Percentiles rank a stretch among this genome's conserved stretches.
Evolutionary conservation across 2,888 invertebrate genomes (phyloP).

Genomic region (Hypercompe scribonia): DNA sequence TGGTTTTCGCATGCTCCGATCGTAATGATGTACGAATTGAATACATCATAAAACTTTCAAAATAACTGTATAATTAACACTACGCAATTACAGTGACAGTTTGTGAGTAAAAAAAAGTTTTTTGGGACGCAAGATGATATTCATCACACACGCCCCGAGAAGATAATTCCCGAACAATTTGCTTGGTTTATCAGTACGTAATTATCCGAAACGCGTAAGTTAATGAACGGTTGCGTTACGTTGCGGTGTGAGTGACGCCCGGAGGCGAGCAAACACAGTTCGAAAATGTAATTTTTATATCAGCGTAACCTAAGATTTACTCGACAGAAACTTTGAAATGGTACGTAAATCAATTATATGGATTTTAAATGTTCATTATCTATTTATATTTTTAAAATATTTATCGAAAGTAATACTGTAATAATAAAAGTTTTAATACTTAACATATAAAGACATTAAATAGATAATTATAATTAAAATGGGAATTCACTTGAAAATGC

Average conservation of each 20-base stretch:
- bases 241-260: conserved; percentile 60
- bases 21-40: conserved; percentile 60
- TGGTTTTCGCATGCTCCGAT: conserved; percentile 48
- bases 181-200: conserved; percentile 84
- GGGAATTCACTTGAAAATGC: background rate
- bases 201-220: conserved; percentile 81
- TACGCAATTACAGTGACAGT: conserved; percentile 65
- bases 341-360: background rate
- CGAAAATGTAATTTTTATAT: background rate
- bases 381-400: background rate
- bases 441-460: background rate
- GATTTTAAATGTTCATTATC: background rate
- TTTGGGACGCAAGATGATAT: conserved; percentile 73
- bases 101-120: conserved; percentile 62
- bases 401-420: background rate
- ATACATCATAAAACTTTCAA: conserved; percentile 65
- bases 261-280: conserved; percentile 29
- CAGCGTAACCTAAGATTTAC: background rate
- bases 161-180: conserved; percentile 83
- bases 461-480: background rate
- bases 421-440: background rate
- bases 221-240: conserved; percentile 80
- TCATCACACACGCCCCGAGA: conserved; percentile 69
- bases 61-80: conserved; percentile 66
- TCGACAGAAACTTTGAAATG: background rate